These are phyloP conservation scores for Drosophila kanapiae DNA, from an alignment of 1,140 invertebrate genomes.

Conservation along the genomic window DNA sequence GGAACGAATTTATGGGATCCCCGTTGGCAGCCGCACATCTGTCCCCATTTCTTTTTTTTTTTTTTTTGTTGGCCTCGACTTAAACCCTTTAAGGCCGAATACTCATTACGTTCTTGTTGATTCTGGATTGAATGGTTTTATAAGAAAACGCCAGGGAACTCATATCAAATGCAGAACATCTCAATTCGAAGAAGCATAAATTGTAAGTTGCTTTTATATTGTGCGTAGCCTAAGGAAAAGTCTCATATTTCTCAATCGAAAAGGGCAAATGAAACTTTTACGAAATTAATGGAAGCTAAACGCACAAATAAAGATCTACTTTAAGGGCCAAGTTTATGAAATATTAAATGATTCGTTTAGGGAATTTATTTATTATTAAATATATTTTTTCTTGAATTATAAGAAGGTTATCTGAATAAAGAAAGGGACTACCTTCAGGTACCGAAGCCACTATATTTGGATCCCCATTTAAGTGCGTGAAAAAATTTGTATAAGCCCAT, in stretches of 20 bases:
- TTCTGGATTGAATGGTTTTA: conserved; percentile 24
- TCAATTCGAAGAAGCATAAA: conserved; percentile 26
- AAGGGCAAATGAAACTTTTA: conserved; percentile 1
- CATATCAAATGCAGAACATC: conserved; percentile 42
- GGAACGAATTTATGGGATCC: conserved; percentile 60
- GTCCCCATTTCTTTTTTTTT: conserved; percentile 10
- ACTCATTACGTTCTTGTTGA: conserved; percentile 39
- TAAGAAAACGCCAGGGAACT: conserved; percentile 20
- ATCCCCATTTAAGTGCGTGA: neutral
- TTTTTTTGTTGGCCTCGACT: conserved; percentile 5
- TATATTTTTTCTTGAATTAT: too few species aligned
- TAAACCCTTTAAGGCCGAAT: conserved; percentile 39
- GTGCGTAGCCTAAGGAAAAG: conserved; percentile 9
- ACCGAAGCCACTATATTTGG: too few species aligned
- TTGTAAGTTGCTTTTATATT: neutral
- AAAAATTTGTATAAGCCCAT: conserved; percentile 9
- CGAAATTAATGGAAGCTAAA: conserved; percentile 1
- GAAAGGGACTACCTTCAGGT: too few species aligned
- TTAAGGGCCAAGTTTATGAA: neutral
- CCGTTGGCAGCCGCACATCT: conserved; percentile 32
- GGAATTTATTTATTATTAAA: neutral
- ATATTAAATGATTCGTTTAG: too few species aligned
- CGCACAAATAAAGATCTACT: neutral
- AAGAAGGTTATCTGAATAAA: too few species aligned
- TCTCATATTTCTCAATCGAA: neutral